Evolutionary conservation across 2,113 vertebrate species (phyloP).

Genomic region (human): DNA sequence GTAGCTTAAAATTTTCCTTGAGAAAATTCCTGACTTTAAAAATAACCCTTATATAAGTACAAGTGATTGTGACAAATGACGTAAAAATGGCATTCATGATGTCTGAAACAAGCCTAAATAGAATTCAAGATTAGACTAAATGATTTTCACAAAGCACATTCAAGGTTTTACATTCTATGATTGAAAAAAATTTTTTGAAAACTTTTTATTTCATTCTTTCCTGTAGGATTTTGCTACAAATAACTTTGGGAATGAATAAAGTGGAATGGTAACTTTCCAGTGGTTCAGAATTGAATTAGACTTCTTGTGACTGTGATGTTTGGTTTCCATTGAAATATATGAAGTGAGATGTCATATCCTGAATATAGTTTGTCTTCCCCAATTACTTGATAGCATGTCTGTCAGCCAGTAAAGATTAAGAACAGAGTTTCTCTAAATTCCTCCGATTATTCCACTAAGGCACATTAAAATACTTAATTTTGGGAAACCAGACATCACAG

Average conservation of each 20-base stretch:
- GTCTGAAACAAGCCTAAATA: constrained; percentile 12
- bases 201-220: background rate
- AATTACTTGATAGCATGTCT: background rate
- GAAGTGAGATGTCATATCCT: background rate
- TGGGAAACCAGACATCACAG: background rate
- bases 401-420: background rate
- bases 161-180: background rate
- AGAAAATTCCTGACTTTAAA: constrained; percentile 25
- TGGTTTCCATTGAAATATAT: background rate
- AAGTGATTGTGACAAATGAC: background rate
- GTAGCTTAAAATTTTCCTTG: background rate
- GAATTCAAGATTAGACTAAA: constrained; percentile 13
- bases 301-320: background rate
- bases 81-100: background rate
- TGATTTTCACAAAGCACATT: background rate
- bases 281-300: background rate
- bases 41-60: background rate
- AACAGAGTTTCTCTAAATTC: background rate
- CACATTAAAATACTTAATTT: background rate
- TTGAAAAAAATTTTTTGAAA: background rate
- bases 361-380: constrained; percentile 19
- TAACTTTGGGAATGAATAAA: background rate
- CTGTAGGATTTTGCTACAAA: background rate
- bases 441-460: background rate
- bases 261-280: background rate